Evolutionary conservation across 2,888 invertebrate genomes (phyloP).

Genomic region (Epinotia brunnichana): DNA sequence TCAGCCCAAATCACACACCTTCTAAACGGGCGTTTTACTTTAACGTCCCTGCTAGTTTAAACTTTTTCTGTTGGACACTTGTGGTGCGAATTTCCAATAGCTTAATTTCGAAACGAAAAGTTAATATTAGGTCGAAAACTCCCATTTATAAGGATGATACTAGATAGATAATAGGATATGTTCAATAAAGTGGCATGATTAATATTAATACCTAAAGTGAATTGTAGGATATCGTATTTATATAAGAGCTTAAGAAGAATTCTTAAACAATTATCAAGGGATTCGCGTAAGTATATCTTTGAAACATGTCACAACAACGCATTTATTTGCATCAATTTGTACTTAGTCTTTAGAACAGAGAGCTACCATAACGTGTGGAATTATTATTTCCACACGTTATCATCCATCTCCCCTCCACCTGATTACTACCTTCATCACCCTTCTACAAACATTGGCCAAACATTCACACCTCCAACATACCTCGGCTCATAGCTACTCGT

Average conservation of each 20-base stretch:
- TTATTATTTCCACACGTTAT: slow-evolving; percentile 10
- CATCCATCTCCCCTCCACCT: slow-evolving; percentile 21
- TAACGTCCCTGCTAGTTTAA: slow-evolving; percentile 2
- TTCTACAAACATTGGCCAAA: slow-evolving; percentile 25
- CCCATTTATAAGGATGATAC: too few species aligned
- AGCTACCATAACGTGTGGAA: too few species aligned
- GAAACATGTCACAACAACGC: neutral
- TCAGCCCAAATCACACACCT: slow-evolving; percentile 26
- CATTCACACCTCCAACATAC: slow-evolving; percentile 37
- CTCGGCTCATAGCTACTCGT: slow-evolving; percentile 54
- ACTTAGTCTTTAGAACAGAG: neutral
- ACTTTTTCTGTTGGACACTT: neutral
- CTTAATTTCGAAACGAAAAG: too few species aligned
- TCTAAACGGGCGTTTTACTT: slow-evolving; percentile 25
- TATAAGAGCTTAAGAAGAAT: too few species aligned
- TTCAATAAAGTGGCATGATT: too few species aligned
- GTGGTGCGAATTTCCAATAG: too few species aligned
- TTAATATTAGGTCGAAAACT: too few species aligned
- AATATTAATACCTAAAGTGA: too few species aligned
- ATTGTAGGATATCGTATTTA: too few species aligned
- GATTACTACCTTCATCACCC: slow-evolving; percentile 19
- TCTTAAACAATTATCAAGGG: too few species aligned
- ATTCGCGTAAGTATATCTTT: neutral
- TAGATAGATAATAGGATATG: too few species aligned
- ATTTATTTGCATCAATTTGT: neutral